Base-by-base conservation (phyloP, 2,797 vertebrate genomes). In the Acrossocheilus wenchowensis region DNA sequence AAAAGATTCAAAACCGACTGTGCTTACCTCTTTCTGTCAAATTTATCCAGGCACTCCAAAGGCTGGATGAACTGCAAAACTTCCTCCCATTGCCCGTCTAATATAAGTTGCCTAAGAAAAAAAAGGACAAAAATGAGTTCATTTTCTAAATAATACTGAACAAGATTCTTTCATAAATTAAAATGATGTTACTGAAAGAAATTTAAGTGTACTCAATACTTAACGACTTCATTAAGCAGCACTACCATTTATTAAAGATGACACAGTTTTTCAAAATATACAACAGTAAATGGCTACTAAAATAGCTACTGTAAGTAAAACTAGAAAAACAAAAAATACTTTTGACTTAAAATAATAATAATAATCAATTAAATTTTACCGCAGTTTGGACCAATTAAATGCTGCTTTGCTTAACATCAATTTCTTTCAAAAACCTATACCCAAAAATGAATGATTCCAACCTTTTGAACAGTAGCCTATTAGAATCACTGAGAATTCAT, bases 11-110 rank as follows among this genome's bases (percentile, higher is more conserved):
- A 66, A 87, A 74, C 15, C 7, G 77, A 74, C 30, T 64, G 79
- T n/a, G 78, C 88, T 90, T 92, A 98, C 98, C 97, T 97, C 95
- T 98, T 99, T 93, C 95, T 97, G 94, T 99, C 97, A 93, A 99
- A 99, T 94, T 97, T 99, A 82, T 99, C 97, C 97, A 99, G 97
- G 90, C 97, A 96, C 91, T 99, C 98, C 69, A 99, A 94, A 87
- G 98, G 98, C 54, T 99, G 98, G 92, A 99, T 99, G 91, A 99
- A 99, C 64, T 99, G 98, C 94, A 99, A 96, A 93, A 99, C 97
- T 82, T 99, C 98, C 90, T 99, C 98, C 98, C 98, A 99, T 43
- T 99, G 97, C 45, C 98, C 98, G 64, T 99, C 98, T 89, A 99
- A 95, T 80, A 99, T 96, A 87, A 99, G 94, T 2, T 99, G 98